phyloP scores from a whole-genome alignment of 1,140 invertebrate species.

The Andricus grossulariae region DNA sequence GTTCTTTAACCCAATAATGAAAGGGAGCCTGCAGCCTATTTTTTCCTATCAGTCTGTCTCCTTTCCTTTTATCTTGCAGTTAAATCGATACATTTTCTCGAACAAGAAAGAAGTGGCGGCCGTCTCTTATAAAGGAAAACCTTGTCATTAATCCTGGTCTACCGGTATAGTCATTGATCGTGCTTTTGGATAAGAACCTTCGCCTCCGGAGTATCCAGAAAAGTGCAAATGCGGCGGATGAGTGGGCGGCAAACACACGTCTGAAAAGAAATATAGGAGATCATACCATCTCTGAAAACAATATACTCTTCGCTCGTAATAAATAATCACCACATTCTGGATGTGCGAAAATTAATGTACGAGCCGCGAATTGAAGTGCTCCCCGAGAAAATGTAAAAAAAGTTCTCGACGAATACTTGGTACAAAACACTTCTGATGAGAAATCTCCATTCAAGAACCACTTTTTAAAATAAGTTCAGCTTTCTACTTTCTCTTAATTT shows the following conservation, averaged over 20 bases:
- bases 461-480: no score
- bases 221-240: conserved; percentile 46
- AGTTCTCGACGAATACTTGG: no score
- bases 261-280: not conserved
- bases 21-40: not conserved
- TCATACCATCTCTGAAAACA: not conserved
- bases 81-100: conserved; percentile 49
- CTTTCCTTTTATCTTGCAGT: conserved; percentile 40
- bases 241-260: conserved; percentile 23
- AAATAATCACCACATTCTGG: conserved; percentile 39
- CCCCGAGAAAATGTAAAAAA: no score
- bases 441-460: no score
- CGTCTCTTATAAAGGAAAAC: conserved; percentile 44
- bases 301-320: conserved; percentile 38
- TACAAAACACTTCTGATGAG: no score
- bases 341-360: not conserved
- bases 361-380: no score
- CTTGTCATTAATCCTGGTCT: conserved; percentile 54
- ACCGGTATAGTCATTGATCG: conserved; percentile 46
- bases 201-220: conserved; percentile 36
- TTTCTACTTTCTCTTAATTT: no score
- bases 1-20: not conserved
- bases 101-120: conserved; percentile 45
- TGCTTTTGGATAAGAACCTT: conserved; percentile 38
- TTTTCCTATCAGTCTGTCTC: conserved; percentile 24